A percentile compares a stretch with the other conserved stretches of the same genome.
Conservation (phyloP, 2,888 invertebrate genomes). For the Phortica okadai region DNA sequence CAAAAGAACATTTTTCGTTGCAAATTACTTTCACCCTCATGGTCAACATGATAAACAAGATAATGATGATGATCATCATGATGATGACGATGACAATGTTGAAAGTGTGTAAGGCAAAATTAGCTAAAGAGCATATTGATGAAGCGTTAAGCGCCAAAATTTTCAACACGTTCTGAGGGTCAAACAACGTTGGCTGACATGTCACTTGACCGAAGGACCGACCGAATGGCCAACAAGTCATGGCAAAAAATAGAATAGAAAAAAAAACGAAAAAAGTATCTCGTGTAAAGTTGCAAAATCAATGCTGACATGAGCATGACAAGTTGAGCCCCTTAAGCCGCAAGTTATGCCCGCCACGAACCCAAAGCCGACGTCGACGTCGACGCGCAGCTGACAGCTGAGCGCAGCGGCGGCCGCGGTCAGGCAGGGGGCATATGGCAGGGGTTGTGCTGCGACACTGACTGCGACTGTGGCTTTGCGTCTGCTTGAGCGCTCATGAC, state of each 20-base stretch:
- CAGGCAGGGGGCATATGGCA: not conserved
- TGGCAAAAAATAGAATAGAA: not conserved
- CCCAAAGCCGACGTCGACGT: conserved; percentile 35
- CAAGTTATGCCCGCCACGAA: conserved; percentile 69
- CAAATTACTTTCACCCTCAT: conserved; percentile 27
- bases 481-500: conserved; percentile 50
- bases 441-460: conserved; percentile 25
- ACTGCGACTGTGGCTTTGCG: not conserved
- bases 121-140: conserved; percentile 67
- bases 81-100: not conserved
- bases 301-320: conserved; percentile 70
- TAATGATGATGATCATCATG: not conserved
- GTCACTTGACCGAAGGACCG: conserved; percentile 1
- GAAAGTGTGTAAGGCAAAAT: conserved; percentile 61
- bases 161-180: conserved; percentile 25
- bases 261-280: conserved; percentile 4
- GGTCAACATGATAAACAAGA: not conserved
- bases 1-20: conserved; percentile 41
- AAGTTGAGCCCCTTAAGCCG: conserved; percentile 73
- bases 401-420: not conserved
- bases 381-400: not conserved
- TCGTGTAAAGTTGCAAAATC: conserved; percentile 56
- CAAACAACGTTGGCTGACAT: conserved; percentile 29
- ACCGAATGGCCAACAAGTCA: too few relatives aligned
- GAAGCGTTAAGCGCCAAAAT: conserved; percentile 54